These are phyloP conservation scores for Yoshiicerus persimilis DNA, from an alignment of 1,140 invertebrate species.

Conservation along the genomic window DNA sequence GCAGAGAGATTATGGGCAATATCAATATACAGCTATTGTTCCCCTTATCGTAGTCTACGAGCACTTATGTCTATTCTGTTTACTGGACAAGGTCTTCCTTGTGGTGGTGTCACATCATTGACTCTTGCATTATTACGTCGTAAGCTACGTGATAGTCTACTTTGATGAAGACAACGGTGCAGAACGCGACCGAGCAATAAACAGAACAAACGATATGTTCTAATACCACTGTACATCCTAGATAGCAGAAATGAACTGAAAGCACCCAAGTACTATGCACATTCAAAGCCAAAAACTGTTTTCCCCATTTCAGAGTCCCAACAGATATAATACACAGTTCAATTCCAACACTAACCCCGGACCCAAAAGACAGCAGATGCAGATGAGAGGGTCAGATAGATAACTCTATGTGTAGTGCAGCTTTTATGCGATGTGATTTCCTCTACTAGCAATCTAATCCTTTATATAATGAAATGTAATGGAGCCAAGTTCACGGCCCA, in stretches of 20 bases:
- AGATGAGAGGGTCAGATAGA: neutral
- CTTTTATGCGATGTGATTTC: neutral
- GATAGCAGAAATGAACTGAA: neutral
- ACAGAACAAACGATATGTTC: neutral
- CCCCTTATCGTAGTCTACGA: neutral
- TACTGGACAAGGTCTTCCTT: neutral
- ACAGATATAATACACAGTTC: too few species aligned
- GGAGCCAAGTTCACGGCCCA: slow-evolving; percentile 16
- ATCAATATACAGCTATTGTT: neutral
- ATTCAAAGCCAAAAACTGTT: neutral
- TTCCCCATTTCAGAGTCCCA: neutral
- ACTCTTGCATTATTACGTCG: neutral
- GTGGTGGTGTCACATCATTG: neutral
- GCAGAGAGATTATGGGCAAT: neutral
- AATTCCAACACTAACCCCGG: neutral
- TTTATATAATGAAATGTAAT: neutral
- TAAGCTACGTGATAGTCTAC: neutral
- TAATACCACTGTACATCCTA: too few species aligned
- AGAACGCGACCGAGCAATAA: neutral
- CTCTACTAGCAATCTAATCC: neutral
- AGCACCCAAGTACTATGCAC: neutral
- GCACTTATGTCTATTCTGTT: neutral
- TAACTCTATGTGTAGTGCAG: neutral
- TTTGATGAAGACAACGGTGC: neutral
- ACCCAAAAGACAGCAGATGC: neutral